phyloP scores from a whole-genome alignment of 2,113 vertebrate species.

The Rhynchomys soricoides region DNA sequence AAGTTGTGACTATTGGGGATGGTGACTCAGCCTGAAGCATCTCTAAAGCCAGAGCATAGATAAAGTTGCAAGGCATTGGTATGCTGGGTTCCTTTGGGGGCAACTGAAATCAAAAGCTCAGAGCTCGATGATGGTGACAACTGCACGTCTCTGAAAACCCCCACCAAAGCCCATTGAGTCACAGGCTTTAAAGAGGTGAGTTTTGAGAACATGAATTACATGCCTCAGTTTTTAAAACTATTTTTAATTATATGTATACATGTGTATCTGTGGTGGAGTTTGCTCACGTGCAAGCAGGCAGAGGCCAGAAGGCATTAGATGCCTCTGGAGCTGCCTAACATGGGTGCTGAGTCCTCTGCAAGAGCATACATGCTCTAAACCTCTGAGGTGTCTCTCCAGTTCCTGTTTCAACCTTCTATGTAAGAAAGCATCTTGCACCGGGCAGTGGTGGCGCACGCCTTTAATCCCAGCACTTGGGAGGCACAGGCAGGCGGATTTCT shows the following conservation, averaged over 20 bases:
- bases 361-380: neutral
- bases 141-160: neutral
- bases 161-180: accelerated
- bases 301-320: neutral
- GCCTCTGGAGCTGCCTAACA: neutral
- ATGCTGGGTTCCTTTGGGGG: neutral
- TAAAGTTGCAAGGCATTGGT: accelerated
- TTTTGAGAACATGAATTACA: neutral
- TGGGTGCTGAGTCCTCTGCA: neutral
- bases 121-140: neutral
- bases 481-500: no score
- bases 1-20: neutral
- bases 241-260: neutral
- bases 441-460: no score
- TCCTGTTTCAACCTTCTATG: neutral
- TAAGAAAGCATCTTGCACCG: neutral
- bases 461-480: no score
- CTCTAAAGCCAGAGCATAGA: neutral
- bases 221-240: neutral
- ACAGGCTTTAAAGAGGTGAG: neutral
- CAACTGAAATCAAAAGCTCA: neutral
- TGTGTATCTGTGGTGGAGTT: neutral
- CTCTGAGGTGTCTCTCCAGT: neutral
- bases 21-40: neutral
- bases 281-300: no score